A percentile compares a stretch with the other conserved stretches of the same genome.
These are phyloP conservation scores for Neodontobutis hainanensis DNA, from an alignment of 2,113 vertebrate genomes.

Conservation along the genomic window DNA sequence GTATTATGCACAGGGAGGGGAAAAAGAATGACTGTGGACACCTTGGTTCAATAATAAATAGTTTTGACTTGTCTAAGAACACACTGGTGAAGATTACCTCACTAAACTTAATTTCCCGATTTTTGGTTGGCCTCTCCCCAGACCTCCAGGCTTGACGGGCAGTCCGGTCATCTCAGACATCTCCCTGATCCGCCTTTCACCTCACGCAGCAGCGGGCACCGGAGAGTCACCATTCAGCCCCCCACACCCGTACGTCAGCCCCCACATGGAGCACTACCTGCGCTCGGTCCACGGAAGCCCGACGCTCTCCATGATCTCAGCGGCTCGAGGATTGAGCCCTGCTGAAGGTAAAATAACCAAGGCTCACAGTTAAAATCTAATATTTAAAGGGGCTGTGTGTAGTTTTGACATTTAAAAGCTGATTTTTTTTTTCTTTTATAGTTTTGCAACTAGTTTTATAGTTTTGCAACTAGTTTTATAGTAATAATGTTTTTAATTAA, in stretches of 20 bases:
- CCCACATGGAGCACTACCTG: conserved; percentile 98
- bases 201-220: conserved; percentile 80
- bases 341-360: conserved; percentile 85
- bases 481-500: too few relatives aligned
- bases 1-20: conserved; percentile 42
- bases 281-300: conserved; percentile 93
- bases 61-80: conserved; percentile 38
- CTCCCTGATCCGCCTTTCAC: conserved; percentile 93
- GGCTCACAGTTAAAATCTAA: not conserved
- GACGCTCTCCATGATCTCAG: conserved; percentile 94
- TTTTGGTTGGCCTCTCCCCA: conserved; percentile 67
- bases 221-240: conserved; percentile 89
- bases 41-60: conserved; percentile 20
- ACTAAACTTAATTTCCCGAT: not conserved
- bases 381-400: not conserved
- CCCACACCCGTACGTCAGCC: conserved; percentile 87
- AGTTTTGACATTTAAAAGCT: not conserved
- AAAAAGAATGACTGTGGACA: conserved; percentile 30
- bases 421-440: too few relatives aligned
- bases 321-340: conserved; percentile 92
- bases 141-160: conserved; percentile 87
- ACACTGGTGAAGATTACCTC: conserved; percentile 32
- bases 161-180: conserved; percentile 97
- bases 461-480: too few relatives aligned
- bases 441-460: too few relatives aligned